Base-by-base conservation (phyloP, 2,888 invertebrate species). In the Alentia gelatinosa region DNA sequence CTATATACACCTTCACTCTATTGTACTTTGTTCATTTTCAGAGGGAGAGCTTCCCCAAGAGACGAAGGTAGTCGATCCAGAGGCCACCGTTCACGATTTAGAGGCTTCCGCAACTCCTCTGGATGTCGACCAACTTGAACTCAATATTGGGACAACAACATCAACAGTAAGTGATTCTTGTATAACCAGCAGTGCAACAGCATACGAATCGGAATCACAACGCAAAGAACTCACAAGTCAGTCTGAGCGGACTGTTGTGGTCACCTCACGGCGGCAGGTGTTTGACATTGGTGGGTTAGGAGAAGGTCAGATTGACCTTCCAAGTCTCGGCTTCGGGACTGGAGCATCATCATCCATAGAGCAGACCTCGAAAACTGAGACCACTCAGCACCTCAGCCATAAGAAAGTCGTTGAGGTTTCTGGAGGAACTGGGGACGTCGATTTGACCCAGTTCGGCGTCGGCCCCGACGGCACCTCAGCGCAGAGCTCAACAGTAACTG, bases 401-500 rank as follows among this genome's bases (percentile, higher is more conserved):
- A 42, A 33, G 33, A 86, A 35, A 47, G 86, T 86, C 9, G 86
- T 86, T 1, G 86, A 86, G 35, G 47, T 86, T 12, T 47, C 86
- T 33, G 83, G 42, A 23, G 86, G 86, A 42, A 30, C 50, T 26
- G 86, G 26, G 9, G 86, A 86, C 30, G 26, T 86, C 30, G 86
- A 86, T 30, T 30, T 86, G 26, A 42, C 26, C 47, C 47, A 42
- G 19, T 86, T 86, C 33, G 86, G 86, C 12, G 86, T 86, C 0
- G 86, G 86, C 23, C 86, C 86, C 4, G 86, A 86, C 47, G 86
- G 86, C 1, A 47, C 47, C 19, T 42, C 86, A 33, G 47, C 42
- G 47, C 86, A 86, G 50, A 86, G 86, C 86, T 86, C 86, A n/a
- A 86, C 86, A 86, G 86, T 86, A 47, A 47, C 86, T 86, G 86